Percentiles rank a stretch among this genome's conserved stretches.
phyloP scores from a whole-genome alignment of 2,888 invertebrate species.

The Lottia gigantea region DNA sequence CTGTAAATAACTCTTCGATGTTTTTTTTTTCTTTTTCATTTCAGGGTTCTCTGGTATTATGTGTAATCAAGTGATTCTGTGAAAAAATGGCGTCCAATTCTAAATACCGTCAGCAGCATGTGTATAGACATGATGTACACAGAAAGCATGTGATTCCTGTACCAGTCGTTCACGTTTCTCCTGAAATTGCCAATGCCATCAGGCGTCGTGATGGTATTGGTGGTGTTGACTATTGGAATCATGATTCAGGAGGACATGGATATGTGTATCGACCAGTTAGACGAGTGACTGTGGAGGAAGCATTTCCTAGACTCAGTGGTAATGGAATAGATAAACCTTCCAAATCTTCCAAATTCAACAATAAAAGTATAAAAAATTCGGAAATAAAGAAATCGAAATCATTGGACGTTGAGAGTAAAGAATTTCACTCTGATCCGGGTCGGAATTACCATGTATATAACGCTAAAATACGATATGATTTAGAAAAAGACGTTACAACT shows the following conservation, averaged over 20 bases:
- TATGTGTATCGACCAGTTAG: background rate
- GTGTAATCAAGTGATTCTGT: too few species aligned
- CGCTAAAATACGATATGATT: background rate
- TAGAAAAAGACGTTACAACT: background rate
- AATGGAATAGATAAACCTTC: background rate
- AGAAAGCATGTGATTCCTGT: background rate
- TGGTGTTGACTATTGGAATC: constrained; percentile 20
- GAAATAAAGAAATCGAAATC: background rate
- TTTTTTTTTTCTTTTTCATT: too few species aligned
- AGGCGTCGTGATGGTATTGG: constrained; percentile 14
- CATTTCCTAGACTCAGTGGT: background rate
- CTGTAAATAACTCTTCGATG: too few species aligned
- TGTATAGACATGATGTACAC: background rate
- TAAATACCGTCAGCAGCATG: background rate
- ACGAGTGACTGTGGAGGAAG: background rate
- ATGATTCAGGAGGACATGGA: background rate
- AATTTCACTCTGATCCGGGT: background rate
- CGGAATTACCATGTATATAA: background rate
- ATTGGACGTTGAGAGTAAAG: background rate
- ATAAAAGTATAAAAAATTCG: background rate
- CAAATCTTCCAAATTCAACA: background rate
- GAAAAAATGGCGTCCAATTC: constrained; percentile 12
- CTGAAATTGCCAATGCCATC: constrained; percentile 19
- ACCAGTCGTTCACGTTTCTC: constrained; percentile 8
- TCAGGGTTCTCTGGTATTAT: too few species aligned